Evolutionary conservation across 1,140 invertebrate genomes (phyloP).

Genomic region (Ditylenchus dipsaci): DNA sequence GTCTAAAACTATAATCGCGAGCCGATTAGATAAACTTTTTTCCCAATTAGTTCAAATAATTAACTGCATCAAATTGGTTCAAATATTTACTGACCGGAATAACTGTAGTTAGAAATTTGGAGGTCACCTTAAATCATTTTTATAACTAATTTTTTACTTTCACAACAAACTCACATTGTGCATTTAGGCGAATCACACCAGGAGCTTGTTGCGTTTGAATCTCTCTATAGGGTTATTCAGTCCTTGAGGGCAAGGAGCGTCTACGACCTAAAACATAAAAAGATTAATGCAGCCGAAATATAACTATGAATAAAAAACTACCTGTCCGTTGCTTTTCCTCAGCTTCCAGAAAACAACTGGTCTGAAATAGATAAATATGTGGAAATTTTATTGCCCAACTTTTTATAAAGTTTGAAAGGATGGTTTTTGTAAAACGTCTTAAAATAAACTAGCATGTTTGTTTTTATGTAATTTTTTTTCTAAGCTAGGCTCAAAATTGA

Average conservation of each 20-base stretch:
- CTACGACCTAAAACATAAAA: conserved; percentile 36
- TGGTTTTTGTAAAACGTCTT: too few relatives aligned
- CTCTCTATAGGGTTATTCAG: too few relatives aligned
- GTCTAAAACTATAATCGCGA: too few relatives aligned
- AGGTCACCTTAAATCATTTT: conserved; percentile 31
- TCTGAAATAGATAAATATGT: not conserved
- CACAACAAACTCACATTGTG: not conserved
- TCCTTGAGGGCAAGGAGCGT: conserved; percentile 52
- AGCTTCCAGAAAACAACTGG: conserved; percentile 56
- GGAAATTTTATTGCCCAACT: too few relatives aligned
- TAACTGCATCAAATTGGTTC: too few relatives aligned
- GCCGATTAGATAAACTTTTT: too few relatives aligned
- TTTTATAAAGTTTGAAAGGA: too few relatives aligned
- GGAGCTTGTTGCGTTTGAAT: too few relatives aligned
- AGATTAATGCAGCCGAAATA: not conserved
- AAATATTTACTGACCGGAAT: conserved; percentile 53
- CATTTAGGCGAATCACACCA: not conserved
- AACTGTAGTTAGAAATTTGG: conserved; percentile 53
- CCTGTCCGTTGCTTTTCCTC: conserved; percentile 44
- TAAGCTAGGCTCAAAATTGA: not conserved
- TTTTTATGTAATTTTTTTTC: too few relatives aligned
- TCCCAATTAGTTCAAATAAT: too few relatives aligned
- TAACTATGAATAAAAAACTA: not conserved
- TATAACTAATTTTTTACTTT: not conserved
- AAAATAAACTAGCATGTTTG: too few relatives aligned